Conservation (phyloP, 1,140 invertebrate genomes). For the Dreissena polymorpha region DNA sequence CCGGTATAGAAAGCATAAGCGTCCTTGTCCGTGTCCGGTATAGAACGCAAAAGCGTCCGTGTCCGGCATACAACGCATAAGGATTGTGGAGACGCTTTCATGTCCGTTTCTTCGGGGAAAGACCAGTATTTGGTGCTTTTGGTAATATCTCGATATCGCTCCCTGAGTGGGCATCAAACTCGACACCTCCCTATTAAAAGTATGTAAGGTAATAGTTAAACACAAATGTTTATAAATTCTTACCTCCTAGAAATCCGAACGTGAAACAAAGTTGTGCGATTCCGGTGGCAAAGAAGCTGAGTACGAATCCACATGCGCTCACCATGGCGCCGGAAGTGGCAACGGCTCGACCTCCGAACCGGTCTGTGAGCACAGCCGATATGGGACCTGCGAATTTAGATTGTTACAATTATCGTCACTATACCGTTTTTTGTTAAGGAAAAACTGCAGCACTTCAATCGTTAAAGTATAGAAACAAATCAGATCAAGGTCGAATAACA, state of each 20-base stretch:
- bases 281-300: slow-evolving; percentile 26
- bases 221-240: background rate
- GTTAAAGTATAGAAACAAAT: slow-evolving; percentile 12
- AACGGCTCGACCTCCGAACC: background rate
- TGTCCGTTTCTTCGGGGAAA: no score
- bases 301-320: slow-evolving; percentile 12
- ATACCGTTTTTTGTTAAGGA: no score
- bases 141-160: background rate
- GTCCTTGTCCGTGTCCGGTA: no score
- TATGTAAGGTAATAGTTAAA: background rate
- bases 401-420: no score
- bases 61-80: no score
- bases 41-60: no score
- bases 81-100: no score
- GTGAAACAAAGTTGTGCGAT: slow-evolving; percentile 10
- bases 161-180: background rate
- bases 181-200: background rate
- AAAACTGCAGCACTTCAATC: no score
- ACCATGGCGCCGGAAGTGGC: slow-evolving; percentile 8
- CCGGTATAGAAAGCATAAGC: no score
- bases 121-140: no score
- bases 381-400: background rate
- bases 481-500: no score
- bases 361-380: slow-evolving; percentile 19
- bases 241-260: slow-evolving; percentile 29